Evolutionary conservation across 1,140 invertebrate genomes (phyloP).

Genomic region (Heliconius nattereri): DNA sequence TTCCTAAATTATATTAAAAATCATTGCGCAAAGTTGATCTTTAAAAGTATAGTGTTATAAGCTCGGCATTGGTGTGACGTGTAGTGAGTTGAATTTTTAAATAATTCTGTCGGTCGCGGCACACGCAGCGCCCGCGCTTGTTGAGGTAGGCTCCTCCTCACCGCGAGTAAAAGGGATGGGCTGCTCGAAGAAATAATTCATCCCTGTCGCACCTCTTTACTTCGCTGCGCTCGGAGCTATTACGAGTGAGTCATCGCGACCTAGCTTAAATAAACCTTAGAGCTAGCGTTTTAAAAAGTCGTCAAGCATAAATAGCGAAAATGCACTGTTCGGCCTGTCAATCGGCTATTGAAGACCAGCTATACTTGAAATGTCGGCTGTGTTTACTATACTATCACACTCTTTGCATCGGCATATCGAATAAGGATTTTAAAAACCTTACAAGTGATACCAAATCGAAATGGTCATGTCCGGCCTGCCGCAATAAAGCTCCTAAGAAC

Average conservation of each 20-base stretch:
- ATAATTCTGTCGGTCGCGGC: background rate
- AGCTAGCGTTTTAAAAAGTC: background rate
- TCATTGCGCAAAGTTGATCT: background rate
- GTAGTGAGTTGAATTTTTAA: background rate
- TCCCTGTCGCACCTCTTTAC: background rate
- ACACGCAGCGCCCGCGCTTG: background rate
- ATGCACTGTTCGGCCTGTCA: conserved; percentile 6
- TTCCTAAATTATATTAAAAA: background rate
- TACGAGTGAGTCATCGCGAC: background rate
- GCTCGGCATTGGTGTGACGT: background rate
- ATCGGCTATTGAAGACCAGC: background rate
- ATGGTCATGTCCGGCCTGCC: background rate
- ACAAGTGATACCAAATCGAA: background rate
- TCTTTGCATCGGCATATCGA: background rate
- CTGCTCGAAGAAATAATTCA: conserved; percentile 4
- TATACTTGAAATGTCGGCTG: background rate
- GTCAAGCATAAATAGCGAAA: background rate
- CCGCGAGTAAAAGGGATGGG: background rate
- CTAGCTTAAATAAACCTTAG: background rate
- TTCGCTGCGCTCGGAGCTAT: background rate
- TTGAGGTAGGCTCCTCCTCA: conserved; percentile 2
- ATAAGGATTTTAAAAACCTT: background rate
- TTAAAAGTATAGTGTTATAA: background rate
- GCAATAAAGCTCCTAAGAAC: background rate
- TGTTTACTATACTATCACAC: background rate